Base-by-base conservation (phyloP, 2,797 vertebrate species). In the Sebastes steindachneri region DNA sequence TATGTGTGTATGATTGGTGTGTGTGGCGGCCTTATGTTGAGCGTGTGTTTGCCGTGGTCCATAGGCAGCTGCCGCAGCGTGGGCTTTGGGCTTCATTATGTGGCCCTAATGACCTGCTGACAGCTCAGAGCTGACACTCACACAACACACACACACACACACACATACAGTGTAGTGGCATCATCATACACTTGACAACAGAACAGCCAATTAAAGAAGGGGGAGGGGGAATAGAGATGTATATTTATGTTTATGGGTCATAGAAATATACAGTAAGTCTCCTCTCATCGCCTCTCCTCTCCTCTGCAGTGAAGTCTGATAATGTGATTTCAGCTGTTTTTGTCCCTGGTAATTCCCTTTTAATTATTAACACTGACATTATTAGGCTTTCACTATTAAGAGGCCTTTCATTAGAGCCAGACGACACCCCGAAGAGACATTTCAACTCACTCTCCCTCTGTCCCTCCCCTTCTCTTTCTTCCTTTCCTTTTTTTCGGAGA, bases 311-410 rank as follows among this genome's bases (percentile, higher is more conserved):
- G 71, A 67, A 48, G 92, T 95, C 94, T 93, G 86, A 90, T 96
- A 96, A 95, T 96, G 96, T 95, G 93, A 94, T 95, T 96, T 97
- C 96, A 96, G 96, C 96, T 96, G 82, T 96, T 97, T 95, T 95
- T 95, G 92, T 95, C 94, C 93, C 73, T 73, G 89, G 84, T 96
- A 97, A 96, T 96, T 94, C 96, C 93, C 93, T 96, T 96, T 97
- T 97, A 98, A 98, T 98, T 97, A 98, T 98, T 98, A 97, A 98
- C 95, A 96, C 93, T 82, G 81, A 90, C 96, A 97, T 98, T 97
- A 98, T 98, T 97, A 97, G 96, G 91, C 95, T 96, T 96, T 97
- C 95, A 95, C 91, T 95, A 92, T 95, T 96, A 97, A 96, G 93
- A 95, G 94, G 90, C 93, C 95, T 96, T 95, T 96, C 93, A 93